Evolutionary conservation across 2,113 vertebrate genomes (phyloP), one percentile per base, ranked within the genome.

Genomic region (Guaruba guarouba): DNA sequence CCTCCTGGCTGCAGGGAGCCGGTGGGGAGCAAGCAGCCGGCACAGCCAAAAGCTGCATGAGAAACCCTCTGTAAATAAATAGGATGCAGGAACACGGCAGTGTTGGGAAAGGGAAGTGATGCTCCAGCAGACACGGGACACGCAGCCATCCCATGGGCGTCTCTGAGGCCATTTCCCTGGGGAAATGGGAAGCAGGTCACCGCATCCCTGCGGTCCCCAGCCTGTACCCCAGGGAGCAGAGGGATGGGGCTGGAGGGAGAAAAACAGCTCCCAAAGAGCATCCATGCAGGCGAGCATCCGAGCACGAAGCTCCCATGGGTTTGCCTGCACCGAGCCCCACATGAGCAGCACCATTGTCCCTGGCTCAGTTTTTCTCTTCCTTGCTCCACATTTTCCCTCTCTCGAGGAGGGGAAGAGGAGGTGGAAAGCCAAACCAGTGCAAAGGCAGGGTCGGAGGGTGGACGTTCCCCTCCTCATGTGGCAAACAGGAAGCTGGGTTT

Each of bases 251-350:
- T 48, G 68, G 22, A 2, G 35, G 31, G 62, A 61, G 5, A 46
- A 18, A 2, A 4, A 25, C 39, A 10, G 35, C 28, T 57, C 35
- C 23, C 74, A 23, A 31, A 28, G 27, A 63, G 18, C 49, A 62
- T 23, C 33, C 37, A 1, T 3, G 27, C 31, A 27, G 48, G 37
- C 8, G 33, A 78, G 9, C 25, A 33, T 5, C 68, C 33, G 5
- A 80, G 17, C 35, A 7, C 0, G 1, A 35, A 52, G 3, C 28
- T 48, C 73, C 41, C 20, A 0, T 0, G 20, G 70, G 19, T 6
- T 39, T 10, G 7, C 49, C 28, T 2, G 13, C 48, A 23, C 62
- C 8, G 2, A 91, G 35, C 44, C 35, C 55, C 2, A 1, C 13
- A 6, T 6, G 12, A 28, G 74, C 74, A 54, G 25, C 44, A 23